These are phyloP conservation scores for Dascillus cervinus DNA, from an alignment of 2,888 invertebrate species.

Conservation along the genomic window DNA sequence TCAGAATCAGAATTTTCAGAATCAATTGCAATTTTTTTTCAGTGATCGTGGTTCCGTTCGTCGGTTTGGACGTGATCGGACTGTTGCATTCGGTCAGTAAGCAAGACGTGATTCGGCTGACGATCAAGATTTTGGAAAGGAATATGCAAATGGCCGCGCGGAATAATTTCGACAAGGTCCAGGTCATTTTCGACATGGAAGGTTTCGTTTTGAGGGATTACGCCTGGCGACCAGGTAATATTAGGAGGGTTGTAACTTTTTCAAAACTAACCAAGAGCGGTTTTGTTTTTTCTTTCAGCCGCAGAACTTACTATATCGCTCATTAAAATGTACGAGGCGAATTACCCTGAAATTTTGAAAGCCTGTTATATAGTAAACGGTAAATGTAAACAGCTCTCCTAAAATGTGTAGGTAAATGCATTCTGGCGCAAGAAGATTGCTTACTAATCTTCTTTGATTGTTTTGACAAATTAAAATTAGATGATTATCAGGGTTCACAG, in stretches of 20 bases:
- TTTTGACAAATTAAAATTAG: no score
- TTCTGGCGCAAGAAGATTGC: no score
- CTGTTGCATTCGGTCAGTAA: conserved; percentile 65
- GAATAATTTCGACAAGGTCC: conserved; percentile 56
- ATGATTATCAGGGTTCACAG: no score
- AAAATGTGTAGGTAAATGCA: no score
- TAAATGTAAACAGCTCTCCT: conserved; percentile 37
- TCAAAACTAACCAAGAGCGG: neutral
- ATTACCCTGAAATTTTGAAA: conserved; percentile 88
- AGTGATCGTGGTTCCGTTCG: conserved; percentile 75
- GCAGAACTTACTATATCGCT: conserved; percentile 73
- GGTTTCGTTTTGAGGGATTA: conserved; percentile 71
- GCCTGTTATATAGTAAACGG: conserved; percentile 82
- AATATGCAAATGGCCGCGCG: conserved; percentile 55
- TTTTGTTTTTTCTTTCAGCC: conserved; percentile 47
- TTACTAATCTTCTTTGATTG: no score
- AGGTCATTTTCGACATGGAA: conserved; percentile 69
- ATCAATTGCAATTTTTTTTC: conserved; percentile 22
- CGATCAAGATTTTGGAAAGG: conserved; percentile 58
- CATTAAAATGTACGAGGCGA: conserved; percentile 82
- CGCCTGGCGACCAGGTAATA: conserved; percentile 74
- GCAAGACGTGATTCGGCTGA: conserved; percentile 64
- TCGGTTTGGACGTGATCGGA: conserved; percentile 74
- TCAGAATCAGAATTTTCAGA: no score
- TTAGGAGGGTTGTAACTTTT: neutral